A percentile compares a stretch with the other conserved stretches of the same genome.
These are phyloP conservation scores for Leptoclinus maculatus DNA, from an alignment of 2,797 vertebrate species.

Conservation along the genomic window DNA sequence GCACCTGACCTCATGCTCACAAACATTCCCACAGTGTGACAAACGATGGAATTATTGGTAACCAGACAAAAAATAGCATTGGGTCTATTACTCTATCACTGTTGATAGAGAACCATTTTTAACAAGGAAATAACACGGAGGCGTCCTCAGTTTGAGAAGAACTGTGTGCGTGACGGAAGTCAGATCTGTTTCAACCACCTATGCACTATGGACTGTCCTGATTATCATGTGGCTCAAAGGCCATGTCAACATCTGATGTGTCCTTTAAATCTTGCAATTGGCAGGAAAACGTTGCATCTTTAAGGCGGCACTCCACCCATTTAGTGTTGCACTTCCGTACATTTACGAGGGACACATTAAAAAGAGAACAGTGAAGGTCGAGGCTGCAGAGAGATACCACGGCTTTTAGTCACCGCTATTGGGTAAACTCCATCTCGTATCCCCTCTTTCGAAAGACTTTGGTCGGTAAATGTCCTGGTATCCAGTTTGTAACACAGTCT, in stretches of 20 bases:
- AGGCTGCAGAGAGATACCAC: not conserved
- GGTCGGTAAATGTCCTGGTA: not conserved
- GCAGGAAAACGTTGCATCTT: not conserved
- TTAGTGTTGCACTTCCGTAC: not conserved
- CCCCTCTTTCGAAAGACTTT: too few relatives aligned
- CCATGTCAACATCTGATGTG: not conserved
- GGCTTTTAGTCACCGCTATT: not conserved
- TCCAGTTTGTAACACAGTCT: not conserved
- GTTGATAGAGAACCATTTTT: not conserved
- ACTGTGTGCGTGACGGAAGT: not conserved
- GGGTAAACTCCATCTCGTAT: too few relatives aligned
- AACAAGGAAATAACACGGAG: not conserved
- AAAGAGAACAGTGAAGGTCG: not conserved
- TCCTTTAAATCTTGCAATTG: not conserved
- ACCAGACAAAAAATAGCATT: not conserved
- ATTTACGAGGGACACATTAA: not conserved
- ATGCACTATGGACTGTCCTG: not conserved
- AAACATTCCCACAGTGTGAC: not conserved
- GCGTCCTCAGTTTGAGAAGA: not conserved
- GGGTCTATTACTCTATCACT: not conserved
- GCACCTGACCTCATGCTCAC: not conserved
- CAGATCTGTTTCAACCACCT: not conserved
- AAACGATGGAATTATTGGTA: not conserved
- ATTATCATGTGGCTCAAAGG: slow-evolving; percentile 15
- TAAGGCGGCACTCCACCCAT: not conserved